These are phyloP conservation scores for Megastigmus dorsalis DNA, from an alignment of 2,888 invertebrate species.

Conservation along the genomic window DNA sequence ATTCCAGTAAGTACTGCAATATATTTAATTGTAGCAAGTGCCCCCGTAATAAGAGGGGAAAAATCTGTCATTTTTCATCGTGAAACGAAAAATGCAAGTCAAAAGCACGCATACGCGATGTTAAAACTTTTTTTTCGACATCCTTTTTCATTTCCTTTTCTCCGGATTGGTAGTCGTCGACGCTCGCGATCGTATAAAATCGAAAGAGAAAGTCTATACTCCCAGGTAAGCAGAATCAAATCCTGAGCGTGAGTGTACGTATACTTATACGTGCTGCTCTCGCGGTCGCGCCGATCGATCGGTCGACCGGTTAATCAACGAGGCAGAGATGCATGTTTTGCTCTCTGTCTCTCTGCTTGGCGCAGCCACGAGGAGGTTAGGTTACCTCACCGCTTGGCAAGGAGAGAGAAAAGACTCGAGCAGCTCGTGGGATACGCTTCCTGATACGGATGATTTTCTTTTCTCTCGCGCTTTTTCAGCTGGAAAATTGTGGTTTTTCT, in stretches of 20 bases:
- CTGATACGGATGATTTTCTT: neutral
- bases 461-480: neutral
- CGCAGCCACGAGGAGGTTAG: conserved; percentile 7
- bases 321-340: conserved; percentile 15
- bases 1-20: no score
- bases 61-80: no score
- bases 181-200: conserved; percentile 14
- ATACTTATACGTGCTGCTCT: neutral
- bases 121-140: no score
- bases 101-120: no score
- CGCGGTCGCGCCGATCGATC: conserved; percentile 35
- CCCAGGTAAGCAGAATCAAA: no score
- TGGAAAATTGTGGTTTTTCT: conserved; percentile 15
- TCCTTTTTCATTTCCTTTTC: conserved; percentile 5
- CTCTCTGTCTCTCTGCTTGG: neutral
- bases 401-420: neutral
- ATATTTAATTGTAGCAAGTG: no score
- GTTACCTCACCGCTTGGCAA: conserved; percentile 22
- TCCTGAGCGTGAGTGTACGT: no score
- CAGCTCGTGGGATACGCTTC: conserved; percentile 24
- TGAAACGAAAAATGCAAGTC: no score
- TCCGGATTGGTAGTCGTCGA: neutral
- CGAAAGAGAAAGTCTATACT: conserved; percentile 50
- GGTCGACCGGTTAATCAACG: conserved; percentile 47
- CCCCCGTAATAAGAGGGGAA: no score